Evolutionary conservation across 2,888 invertebrate species (phyloP), one percentile per base, ranked within the genome.

Genomic region (Cosmorhoe ocellata): DNA sequence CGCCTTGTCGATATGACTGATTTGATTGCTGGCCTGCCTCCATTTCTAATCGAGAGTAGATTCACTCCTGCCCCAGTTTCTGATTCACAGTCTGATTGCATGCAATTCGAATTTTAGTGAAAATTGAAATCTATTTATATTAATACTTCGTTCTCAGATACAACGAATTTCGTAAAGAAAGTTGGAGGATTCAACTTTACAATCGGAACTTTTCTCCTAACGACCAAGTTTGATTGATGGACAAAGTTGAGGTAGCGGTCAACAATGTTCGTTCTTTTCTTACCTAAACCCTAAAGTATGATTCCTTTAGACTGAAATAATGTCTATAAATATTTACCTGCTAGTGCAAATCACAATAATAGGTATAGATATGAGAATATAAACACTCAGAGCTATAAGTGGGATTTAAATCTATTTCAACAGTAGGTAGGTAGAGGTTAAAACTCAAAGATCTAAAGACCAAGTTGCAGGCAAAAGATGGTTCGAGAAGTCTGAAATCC

Each of bases 21-120:
- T 75, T 71, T 76, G 83, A 83, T 83, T 81, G 72, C 74, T 60
- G 59, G 61, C 63, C 60, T 56, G 57, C 61, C 57, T 57, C 49
- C 45, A 42, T 49, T 58, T 58, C 56, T 55, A 51, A 63, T 66
- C 52, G 64, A 58, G 56, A 49, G 52, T 61, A 42, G 48, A 66
- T 64, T 66, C 52, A 55, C 43, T 28, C 36, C 46, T 59, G 59
- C 12, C 56, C 56, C 34, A 55, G 40, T 49, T 59, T 52, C 44
- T 39, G 40, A 31, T 47, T 44, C 36, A 44, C 22, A 30, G 43
- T 12, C 18, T 42, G 39, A 50, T 56, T 42, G 49, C 24, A 53
- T 56, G 51, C 46, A 53, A 40, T 39, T 45, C 26, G 30, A 30
- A 36, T 40, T 34, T 40, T 27, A 11, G 0, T 22, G 9, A 28